phyloP scores from a whole-genome alignment of 2,888 invertebrate species.

The Colletes collaris region DNA sequence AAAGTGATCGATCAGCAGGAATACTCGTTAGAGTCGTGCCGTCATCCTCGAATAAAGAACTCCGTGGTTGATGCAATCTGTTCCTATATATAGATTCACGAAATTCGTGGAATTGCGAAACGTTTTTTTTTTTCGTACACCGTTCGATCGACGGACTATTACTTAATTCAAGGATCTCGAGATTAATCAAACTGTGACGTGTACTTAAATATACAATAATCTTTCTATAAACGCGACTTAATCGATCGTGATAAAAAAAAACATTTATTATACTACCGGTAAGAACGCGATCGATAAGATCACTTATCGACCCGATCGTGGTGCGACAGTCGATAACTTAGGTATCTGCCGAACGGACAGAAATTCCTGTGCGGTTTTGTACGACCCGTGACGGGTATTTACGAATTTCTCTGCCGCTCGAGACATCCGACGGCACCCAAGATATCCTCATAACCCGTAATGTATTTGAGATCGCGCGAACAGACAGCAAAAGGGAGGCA shows the following conservation, averaged over 20 bases:
- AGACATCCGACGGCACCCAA: constrained; percentile 69
- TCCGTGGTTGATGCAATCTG: constrained; percentile 44
- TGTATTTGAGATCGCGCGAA: constrained; percentile 81
- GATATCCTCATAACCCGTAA: constrained; percentile 78
- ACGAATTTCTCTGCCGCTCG: constrained; percentile 65
- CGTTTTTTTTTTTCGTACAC: not conserved
- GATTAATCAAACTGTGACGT: not conserved
- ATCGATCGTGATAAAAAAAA: not conserved
- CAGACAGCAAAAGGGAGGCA: constrained; percentile 72
- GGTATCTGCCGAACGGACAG: constrained; percentile 1
- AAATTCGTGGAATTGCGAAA: constrained; percentile 31
- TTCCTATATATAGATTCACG: constrained; percentile 53
- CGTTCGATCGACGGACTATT: not conserved
- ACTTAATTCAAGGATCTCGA: not conserved
- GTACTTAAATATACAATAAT: constrained; percentile 2
- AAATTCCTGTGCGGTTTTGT: not conserved
- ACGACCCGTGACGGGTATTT: not conserved
- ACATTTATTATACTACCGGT: not conserved
- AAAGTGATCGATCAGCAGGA: constrained; percentile 4
- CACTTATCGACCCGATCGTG: constrained; percentile 11
- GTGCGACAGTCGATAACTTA: constrained; percentile 8
- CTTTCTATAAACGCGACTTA: not conserved
- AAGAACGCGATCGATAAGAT: constrained; percentile 13
- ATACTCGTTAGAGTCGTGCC: constrained; percentile 16
- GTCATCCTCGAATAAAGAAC: constrained; percentile 29